Percentiles rank a stretch among this genome's conserved stretches.
Evolutionary conservation across 2,113 vertebrate genomes (phyloP).

Genomic region (Poeciliopsis occidentalis): DNA sequence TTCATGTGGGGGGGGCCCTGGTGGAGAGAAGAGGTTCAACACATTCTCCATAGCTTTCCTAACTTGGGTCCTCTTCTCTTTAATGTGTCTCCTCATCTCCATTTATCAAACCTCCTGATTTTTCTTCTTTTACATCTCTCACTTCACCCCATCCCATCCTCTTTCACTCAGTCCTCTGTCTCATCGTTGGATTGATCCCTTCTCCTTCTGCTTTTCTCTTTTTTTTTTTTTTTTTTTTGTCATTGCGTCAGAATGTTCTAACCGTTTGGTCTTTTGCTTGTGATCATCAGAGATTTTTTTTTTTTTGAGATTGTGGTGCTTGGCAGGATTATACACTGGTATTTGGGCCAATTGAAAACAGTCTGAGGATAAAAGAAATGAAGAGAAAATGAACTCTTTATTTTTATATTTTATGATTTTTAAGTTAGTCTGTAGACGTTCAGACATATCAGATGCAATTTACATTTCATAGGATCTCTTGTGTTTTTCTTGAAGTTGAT

Average conservation of each 20-base stretch:
- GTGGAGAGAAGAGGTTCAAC: conserved; percentile 26
- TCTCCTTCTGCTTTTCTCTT: conserved; percentile 5
- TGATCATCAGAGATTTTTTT: conserved; percentile 40
- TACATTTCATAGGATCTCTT: not conserved
- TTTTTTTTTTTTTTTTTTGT: conserved; percentile 4
- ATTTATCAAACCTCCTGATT: conserved; percentile 29
- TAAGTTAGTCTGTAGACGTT: not conserved
- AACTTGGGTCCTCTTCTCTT: conserved; percentile 26
- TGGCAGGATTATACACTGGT: conserved; percentile 44
- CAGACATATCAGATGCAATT: not conserved
- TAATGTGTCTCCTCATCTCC: conserved; percentile 31
- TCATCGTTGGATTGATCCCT: conserved; percentile 14
- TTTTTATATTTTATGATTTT: conserved; percentile 8
- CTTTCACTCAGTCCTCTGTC: not conserved
- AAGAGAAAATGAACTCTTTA: not conserved
- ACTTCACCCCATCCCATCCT: not conserved
- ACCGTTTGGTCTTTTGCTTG: conserved; percentile 30
- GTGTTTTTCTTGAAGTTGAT: conserved; percentile 32
- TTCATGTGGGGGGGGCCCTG: conserved; percentile 28
- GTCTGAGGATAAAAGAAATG: conserved; percentile 18
- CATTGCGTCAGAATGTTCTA: conserved; percentile 8
- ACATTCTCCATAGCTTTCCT: conserved; percentile 51
- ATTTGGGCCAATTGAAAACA: conserved; percentile 38
- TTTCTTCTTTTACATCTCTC: conserved; percentile 3
- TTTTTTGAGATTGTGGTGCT: conserved; percentile 9